phyloP scores from a whole-genome alignment of 2,888 invertebrate genomes.

The Dasysyrphus albostriatus region DNA sequence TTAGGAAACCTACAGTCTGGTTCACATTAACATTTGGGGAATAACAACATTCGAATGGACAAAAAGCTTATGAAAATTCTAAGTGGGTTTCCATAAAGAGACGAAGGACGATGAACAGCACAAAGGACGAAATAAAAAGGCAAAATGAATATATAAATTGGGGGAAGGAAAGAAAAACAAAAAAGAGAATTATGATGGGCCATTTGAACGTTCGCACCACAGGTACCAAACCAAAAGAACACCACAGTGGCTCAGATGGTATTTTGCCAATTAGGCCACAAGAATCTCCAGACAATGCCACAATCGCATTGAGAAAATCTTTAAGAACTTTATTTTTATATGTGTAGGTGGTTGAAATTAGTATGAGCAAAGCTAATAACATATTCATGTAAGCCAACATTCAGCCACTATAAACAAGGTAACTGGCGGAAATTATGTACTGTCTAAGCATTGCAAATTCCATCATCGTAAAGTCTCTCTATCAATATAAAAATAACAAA shows the following conservation, averaged over 20 bases:
- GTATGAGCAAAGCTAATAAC: not conserved
- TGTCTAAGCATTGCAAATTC: not conserved
- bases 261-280: constrained; percentile 32
- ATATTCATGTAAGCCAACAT: not conserved
- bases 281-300: not conserved
- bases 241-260: constrained; percentile 30
- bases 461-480: not conserved
- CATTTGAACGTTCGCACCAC: constrained; percentile 15
- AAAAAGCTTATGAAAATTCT: constrained; percentile 25
- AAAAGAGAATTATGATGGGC: constrained; percentile 8
- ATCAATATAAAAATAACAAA: constrained; percentile 13
- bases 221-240: not conserved
- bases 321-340: too few species aligned
- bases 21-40: constrained; percentile 4
- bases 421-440: constrained; percentile 14
- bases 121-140: constrained; percentile 6
- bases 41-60: constrained; percentile 19
- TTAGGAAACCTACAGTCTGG: constrained; percentile 9
- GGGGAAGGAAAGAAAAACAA: not conserved
- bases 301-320: not conserved
- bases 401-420: constrained; percentile 10
- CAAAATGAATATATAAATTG: constrained; percentile 22
- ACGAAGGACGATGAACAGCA: not conserved
- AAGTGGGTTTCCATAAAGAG: constrained; percentile 5
- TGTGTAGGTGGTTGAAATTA: not conserved